Conservation (phyloP, 2,888 invertebrate genomes). For the Habrosyne pyritoides region DNA sequence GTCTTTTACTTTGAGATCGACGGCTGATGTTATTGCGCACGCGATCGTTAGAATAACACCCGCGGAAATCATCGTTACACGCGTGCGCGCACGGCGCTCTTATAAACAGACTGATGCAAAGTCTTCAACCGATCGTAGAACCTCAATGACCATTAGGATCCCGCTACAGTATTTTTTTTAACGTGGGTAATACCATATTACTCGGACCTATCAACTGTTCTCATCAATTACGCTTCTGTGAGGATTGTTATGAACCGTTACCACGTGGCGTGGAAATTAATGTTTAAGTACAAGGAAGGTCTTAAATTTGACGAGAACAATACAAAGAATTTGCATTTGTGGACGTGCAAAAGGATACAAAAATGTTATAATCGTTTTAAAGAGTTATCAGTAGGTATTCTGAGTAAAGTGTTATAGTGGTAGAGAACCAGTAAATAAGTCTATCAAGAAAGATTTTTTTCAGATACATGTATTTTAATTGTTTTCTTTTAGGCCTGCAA, state of each 20-base stretch:
- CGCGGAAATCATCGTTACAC: conserved; percentile 54
- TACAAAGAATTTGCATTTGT: not conserved
- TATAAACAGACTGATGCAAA: conserved; percentile 55
- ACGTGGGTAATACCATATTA: conserved; percentile 10
- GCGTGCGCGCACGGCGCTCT: conserved; percentile 72
- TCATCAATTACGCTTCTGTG: conserved; percentile 22
- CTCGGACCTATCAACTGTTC: conserved; percentile 16
- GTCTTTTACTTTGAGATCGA: conserved; percentile 27
- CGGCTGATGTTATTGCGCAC: conserved; percentile 54
- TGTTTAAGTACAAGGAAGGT: not conserved
- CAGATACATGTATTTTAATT: too few species aligned
- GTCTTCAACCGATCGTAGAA: conserved; percentile 34
- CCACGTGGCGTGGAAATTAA: not conserved
- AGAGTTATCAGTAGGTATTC: too few species aligned
- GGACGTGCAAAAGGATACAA: not conserved
- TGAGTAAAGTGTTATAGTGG: too few species aligned
- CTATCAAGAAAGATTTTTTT: too few species aligned
- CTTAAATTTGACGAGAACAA: conserved; percentile 5
- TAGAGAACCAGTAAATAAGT: too few species aligned
- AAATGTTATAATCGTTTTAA: too few species aligned
- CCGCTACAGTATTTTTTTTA: conserved; percentile 47
- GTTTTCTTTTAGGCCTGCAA: not conserved
- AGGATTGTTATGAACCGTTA: not conserved
- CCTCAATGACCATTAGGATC: conserved; percentile 24
- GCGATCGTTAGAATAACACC: conserved; percentile 57